Conservation (phyloP, 2,113 vertebrate genomes). For the Sciurus niger region DNA sequence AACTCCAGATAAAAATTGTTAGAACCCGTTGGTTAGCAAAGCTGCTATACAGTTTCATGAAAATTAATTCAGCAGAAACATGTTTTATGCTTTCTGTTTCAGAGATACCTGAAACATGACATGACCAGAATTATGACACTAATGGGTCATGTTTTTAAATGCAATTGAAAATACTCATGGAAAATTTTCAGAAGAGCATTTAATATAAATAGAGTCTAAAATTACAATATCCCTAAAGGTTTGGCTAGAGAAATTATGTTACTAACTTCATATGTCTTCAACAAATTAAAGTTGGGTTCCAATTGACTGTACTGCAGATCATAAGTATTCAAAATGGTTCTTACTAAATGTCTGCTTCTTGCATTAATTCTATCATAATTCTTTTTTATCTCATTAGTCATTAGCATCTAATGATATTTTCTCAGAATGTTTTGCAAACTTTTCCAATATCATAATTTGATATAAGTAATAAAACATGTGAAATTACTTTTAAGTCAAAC, state of each 20-base stretch:
- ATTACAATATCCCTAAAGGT: conserved; percentile 22
- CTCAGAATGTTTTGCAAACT: conserved; percentile 2
- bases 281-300: conserved; percentile 40
- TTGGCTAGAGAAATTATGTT: conserved; percentile 22
- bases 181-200: neutral
- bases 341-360: conserved; percentile 42
- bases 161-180: neutral
- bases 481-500: neutral
- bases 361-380: neutral
- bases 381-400: neutral
- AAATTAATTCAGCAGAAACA: conserved; percentile 57
- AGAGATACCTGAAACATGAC: neutral
- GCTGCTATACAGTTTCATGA: neutral
- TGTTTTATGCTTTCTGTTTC: conserved; percentile 20
- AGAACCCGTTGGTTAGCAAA: conserved; percentile 39
- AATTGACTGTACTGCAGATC: neutral
- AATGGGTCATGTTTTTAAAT: neutral
- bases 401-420: neutral
- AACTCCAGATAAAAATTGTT: neutral
- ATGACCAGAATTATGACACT: neutral
- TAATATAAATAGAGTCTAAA: conserved; percentile 49
- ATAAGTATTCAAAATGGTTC: neutral
- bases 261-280: conserved; percentile 18
- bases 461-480: neutral
- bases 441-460: conserved; percentile 21